Evolutionary conservation across 2,797 vertebrate genomes (phyloP), one percentile per base, ranked within the genome.

Genomic region (Neosalanx taihuensis): DNA sequence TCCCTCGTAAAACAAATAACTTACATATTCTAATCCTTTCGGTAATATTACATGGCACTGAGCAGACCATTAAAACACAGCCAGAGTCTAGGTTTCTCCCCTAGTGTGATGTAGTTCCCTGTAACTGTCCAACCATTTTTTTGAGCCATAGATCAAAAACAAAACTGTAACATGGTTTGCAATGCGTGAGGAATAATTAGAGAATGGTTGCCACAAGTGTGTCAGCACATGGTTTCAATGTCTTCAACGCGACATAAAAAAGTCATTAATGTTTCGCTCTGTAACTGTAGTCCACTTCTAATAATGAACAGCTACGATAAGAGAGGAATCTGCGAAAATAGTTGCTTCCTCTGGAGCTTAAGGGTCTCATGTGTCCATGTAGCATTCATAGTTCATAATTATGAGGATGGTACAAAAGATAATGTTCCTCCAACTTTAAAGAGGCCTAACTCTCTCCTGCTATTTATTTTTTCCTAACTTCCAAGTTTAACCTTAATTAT

Each of bases 161-260:
- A 49, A 26, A 23, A 4, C 64, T 46, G 37, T n/a, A 41, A 26
- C 13, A 65, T 17, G 64, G n/a, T 41, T 29, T 6, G 20, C 56
- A 65, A 23, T 41, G 20, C 6, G 37, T 51, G 20, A 66, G 29
- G 41, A 13, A 66, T 31, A 49, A 53, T 51, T 18, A 53, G 20
- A 18, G 13, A 30, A 20, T 29, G 2, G 12, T 7, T 53, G 20
- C 23, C 13, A 41, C 63, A 26, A 64, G 63, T 46, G 41, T 46
- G 10, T 46, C 41, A 46, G 41, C 41, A 49, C 49, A 66, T 15
- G 15, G 26, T 66, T 66, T 66, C 41, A 29, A 66, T 30, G 64
- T 6, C 23, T 66, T 18, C 37, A 51, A 30, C 41, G 30, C 51
- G 13, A 49, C 23, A 10, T 15, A 30, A 46, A 49, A 13, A 51